Conservation (phyloP, 2,797 vertebrate species). For the Cynopterus sphinx region DNA sequence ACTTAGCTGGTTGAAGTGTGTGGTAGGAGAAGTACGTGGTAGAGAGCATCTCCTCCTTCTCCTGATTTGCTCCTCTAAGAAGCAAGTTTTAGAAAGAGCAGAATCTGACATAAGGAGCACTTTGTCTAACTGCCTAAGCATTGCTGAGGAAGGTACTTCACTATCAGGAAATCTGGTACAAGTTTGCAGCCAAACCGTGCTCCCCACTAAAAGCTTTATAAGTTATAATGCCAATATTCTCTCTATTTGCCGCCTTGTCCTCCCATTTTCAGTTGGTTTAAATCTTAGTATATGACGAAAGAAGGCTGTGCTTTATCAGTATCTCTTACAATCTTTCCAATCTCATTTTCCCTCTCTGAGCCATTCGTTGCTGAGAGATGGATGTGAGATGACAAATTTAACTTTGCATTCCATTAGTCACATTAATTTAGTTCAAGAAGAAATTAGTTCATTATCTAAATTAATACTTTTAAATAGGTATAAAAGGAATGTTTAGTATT, state of each 20-base stretch:
- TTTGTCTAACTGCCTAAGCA: neutral
- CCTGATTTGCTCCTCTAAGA: neutral
- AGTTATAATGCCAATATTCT: neutral
- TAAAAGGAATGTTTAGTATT: neutral
- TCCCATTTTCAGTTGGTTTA: neutral
- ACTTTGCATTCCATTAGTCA: neutral
- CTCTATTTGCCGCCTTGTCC: neutral
- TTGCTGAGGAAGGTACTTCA: neutral
- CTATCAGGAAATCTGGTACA: neutral
- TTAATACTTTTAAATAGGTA: neutral
- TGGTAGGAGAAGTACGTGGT: neutral
- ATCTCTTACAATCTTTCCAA: neutral
- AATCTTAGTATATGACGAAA: neutral
- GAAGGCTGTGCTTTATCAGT: neutral
- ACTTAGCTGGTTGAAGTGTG: neutral
- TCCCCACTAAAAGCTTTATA: neutral
- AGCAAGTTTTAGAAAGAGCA: neutral
- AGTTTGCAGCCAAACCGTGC: neutral
- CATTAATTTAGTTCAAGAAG: neutral
- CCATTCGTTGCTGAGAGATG: neutral
- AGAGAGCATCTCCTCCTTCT: neutral
- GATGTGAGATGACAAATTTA: neutral
- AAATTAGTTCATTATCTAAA: neutral
- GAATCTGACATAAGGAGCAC: neutral
- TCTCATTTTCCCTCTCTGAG: neutral